Conservation (phyloP, 2,888 invertebrate species). For the Lithophane ornitopus region DNA sequence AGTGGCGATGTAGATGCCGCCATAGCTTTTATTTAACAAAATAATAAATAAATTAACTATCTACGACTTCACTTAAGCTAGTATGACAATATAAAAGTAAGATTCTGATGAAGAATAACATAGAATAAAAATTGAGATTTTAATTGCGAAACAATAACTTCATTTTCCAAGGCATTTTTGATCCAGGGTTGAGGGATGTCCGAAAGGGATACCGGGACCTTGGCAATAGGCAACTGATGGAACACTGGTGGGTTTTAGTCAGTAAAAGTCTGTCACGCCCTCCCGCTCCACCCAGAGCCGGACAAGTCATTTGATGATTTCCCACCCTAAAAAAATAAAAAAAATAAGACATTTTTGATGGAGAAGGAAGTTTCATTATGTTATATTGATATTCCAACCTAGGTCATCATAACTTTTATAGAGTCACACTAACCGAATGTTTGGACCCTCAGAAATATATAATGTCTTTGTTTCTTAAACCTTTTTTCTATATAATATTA, state of each 20-base stretch:
- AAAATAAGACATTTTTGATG: background rate
- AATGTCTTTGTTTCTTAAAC: conserved; percentile 15
- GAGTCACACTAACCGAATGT: background rate
- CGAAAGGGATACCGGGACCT: no score
- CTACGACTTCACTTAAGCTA: conserved; percentile 21
- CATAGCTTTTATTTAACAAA: background rate
- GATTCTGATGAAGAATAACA: background rate
- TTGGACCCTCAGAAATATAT: conserved; percentile 48
- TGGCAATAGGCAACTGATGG: no score
- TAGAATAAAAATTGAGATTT: background rate
- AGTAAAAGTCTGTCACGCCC: no score
- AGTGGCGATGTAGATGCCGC: no score
- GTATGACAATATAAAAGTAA: conserved; percentile 19
- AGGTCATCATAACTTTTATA: background rate
- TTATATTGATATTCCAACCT: background rate
- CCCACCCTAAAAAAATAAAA: no score
- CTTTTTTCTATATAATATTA: background rate
- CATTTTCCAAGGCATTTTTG: background rate
- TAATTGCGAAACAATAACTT: background rate
- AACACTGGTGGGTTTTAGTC: no score
- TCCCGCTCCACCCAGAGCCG: no score
- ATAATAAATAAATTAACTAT: conserved; percentile 43
- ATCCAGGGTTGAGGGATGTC: no score
- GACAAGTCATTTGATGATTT: no score
- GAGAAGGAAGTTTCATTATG: background rate